These are phyloP conservation scores for Megalops atlanticus DNA, from an alignment of 2,113 vertebrate genomes.

Conservation along the genomic window DNA sequence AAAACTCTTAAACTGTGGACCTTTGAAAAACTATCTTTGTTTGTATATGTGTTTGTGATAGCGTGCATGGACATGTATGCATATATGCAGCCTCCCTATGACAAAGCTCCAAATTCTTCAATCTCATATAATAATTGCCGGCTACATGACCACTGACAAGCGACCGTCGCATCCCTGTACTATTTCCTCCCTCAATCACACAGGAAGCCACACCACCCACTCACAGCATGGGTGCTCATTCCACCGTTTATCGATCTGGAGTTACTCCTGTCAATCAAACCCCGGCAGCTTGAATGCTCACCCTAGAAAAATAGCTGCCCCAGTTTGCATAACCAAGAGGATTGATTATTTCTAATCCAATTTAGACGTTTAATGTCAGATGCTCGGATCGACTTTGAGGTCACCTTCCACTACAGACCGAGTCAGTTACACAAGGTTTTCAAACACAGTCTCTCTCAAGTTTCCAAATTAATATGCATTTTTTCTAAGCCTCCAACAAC, in stretches of 20 bases:
- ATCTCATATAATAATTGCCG: too few relatives aligned
- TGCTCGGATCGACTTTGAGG: background rate
- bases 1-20: background rate
- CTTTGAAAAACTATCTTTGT: background rate
- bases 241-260: conserved; percentile 2
- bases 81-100: background rate
- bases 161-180: background rate
- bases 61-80: background rate
- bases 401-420: conserved; percentile 6
- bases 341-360: conserved; percentile 7
- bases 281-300: background rate
- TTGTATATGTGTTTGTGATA: background rate
- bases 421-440: background rate
- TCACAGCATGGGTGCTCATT: background rate
- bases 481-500: background rate
- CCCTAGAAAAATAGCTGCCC: background rate
- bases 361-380: background rate
- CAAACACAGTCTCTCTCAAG: background rate
- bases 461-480: background rate
- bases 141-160: background rate
- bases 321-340: conserved; percentile 14
- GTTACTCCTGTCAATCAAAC: conserved; percentile 15
- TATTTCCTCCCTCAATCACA: background rate
- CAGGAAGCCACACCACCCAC: background rate
- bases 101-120: too few relatives aligned